Conservation (phyloP, 2,888 invertebrate species). For the Chesias legatella region DNA sequence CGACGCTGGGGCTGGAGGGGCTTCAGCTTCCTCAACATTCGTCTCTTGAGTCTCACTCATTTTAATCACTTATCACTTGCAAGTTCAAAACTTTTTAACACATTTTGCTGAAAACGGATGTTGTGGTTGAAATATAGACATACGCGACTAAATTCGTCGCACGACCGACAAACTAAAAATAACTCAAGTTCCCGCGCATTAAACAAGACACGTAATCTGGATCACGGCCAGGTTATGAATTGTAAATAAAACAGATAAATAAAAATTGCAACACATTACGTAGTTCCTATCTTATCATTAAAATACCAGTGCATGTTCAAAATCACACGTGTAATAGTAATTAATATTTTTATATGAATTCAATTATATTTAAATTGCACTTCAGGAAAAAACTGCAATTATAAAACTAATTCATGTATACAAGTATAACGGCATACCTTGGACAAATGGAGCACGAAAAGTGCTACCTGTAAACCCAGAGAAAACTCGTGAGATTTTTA, state of each 20-base stretch:
- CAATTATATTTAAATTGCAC: too few species aligned
- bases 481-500: slow-evolving; percentile 73
- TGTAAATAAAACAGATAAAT: slow-evolving; percentile 57
- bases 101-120: slow-evolving; percentile 43
- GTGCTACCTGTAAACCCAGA: slow-evolving; percentile 60
- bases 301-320: slow-evolving; percentile 5
- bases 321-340: slow-evolving; percentile 18
- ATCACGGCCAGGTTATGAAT: slow-evolving; percentile 71
- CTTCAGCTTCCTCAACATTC: slow-evolving; percentile 35
- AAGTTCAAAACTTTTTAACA: slow-evolving; percentile 32
- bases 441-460: slow-evolving; percentile 72
- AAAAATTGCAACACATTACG: slow-evolving; percentile 30
- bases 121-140: slow-evolving; percentile 36
- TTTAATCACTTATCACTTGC: slow-evolving; percentile 48
- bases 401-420: slow-evolving; percentile 25
- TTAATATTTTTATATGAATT: slow-evolving; percentile 2
- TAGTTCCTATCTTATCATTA: slow-evolving; percentile 6
- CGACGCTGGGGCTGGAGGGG: slow-evolving; percentile 47
- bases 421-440: slow-evolving; percentile 74
- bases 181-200: slow-evolving; percentile 75
- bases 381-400: too few species aligned
- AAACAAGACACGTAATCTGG: slow-evolving; percentile 73
- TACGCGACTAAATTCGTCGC: slow-evolving; percentile 52
- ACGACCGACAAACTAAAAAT: slow-evolving; percentile 71
- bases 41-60: slow-evolving; percentile 68